Base-by-base conservation (phyloP, 2,888 invertebrate species). In the Charanyca ferruginea region DNA sequence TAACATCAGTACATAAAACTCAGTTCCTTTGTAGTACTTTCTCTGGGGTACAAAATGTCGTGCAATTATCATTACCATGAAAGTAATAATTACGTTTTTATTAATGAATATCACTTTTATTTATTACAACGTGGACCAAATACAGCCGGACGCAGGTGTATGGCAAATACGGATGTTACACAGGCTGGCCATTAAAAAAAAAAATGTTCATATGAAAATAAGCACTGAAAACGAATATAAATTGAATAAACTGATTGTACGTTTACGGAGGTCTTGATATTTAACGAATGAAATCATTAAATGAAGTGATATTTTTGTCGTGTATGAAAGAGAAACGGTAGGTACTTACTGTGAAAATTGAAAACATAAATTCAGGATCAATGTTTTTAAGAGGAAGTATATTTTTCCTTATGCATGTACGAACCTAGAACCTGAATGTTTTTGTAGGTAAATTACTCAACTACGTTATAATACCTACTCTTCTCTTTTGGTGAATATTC, bases 121-220 rank as follows among this genome's bases (percentile, higher is more conserved):
- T 90, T 90, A 90, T 89, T 86, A 86, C 84, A 80, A 74, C 83
- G 80, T 87, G 88, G 87, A 87, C 90, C 87, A 90, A 92, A 91
- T 89, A 89, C 79, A 85, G 88, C 91, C 94, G 94, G 94, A 94
- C 89, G 94, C 94, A 94, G 94, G 93, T 94, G 94, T 86, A 83
- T 83, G 77, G 83, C 79, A 80, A 83, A 89, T 83, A 86, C 90
- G 91, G 90, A 93, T 88, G 91, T 87, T 86, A 84, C 83, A 83
- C 86, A 85, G 86, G 81, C 86, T 85, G 84, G 83, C 84, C 87
- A 86, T 89, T 84, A 89, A 89, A 91, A 83, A 87, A 85, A 84
- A 64, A 74, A 83, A 80, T 79, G 80, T 81, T 79, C 70, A 76
- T 80, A 80, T 80, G 81, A 87, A 91, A 88, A 89, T 86, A 86